phyloP scores from a whole-genome alignment of 2,888 invertebrate genomes.

The Cloeon dipterum region DNA sequence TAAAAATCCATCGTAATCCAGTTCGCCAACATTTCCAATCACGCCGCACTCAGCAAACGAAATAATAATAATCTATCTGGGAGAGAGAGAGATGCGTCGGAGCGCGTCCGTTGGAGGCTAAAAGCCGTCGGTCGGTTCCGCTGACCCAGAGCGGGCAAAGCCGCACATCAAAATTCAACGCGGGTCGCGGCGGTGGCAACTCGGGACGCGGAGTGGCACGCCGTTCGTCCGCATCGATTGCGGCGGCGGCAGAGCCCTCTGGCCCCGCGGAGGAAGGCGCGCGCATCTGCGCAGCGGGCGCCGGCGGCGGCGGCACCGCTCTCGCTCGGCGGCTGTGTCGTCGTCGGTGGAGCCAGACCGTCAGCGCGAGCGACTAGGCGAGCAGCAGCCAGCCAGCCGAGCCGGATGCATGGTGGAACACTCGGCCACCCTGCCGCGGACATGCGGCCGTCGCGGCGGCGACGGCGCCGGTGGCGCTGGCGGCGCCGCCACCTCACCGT shows the following conservation, averaged over 20 bases:
- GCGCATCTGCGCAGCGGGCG: background rate
- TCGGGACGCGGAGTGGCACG: background rate
- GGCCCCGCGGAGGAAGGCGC: background rate
- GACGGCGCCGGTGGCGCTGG: slow-evolving; percentile 20
- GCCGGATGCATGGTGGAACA: slow-evolving; percentile 5
- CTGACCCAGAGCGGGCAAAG: too few relatives aligned
- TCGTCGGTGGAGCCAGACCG: too few relatives aligned
- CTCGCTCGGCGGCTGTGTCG: background rate
- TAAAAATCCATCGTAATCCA: too few relatives aligned
- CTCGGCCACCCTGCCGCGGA: slow-evolving; percentile 4
- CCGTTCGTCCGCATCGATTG: background rate
- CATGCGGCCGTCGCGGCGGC: slow-evolving; percentile 14
- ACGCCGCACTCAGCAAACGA: too few relatives aligned
- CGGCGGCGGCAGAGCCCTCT: background rate
- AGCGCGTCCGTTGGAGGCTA: too few relatives aligned
- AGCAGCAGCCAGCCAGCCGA: too few relatives aligned
- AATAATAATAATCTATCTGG: too few relatives aligned
- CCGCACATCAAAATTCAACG: background rate
- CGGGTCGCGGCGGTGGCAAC: background rate
- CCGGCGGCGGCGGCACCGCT: too few relatives aligned
- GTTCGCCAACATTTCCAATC: too few relatives aligned
- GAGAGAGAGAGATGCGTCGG: too few relatives aligned
- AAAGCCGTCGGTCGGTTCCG: too few relatives aligned
- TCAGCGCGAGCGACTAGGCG: too few relatives aligned
- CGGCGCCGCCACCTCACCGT: background rate